phyloP scores from a whole-genome alignment of 1,140 invertebrate species.

The Gryon sp. region DNA sequence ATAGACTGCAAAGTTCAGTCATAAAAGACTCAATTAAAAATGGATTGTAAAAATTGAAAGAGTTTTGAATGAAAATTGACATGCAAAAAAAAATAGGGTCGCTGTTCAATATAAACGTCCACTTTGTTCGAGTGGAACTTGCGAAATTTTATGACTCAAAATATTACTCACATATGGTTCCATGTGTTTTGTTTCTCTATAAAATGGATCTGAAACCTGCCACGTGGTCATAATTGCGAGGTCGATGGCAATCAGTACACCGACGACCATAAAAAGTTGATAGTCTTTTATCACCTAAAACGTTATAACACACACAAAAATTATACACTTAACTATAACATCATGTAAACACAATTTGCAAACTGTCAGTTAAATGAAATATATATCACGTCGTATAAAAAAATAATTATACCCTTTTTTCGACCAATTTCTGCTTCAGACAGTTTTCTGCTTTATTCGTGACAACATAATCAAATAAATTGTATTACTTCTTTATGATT shows the following conservation, averaged over 20 bases:
- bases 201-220: slow-evolving; percentile 98
- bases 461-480: too few relatives aligned
- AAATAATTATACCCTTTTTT: too few relatives aligned
- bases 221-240: slow-evolving; percentile 97
- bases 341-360: not conserved
- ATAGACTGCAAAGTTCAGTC: too few relatives aligned
- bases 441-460: too few relatives aligned
- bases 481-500: too few relatives aligned
- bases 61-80: slow-evolving; percentile 18
- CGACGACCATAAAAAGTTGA: slow-evolving; percentile 98
- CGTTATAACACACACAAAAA: slow-evolving; percentile 4
- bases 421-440: too few relatives aligned
- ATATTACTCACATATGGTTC: slow-evolving; percentile 89
- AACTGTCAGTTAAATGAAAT: not conserved
- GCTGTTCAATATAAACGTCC: slow-evolving; percentile 6
- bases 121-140: slow-evolving; percentile 6
- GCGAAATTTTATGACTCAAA: slow-evolving; percentile 4
- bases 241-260: slow-evolving; percentile 93
- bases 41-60: too few relatives aligned
- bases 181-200: slow-evolving; percentile 92
- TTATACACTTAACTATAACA: not conserved
- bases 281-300: slow-evolving; percentile 97
- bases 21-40: too few relatives aligned
- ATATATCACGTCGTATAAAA: too few relatives aligned
- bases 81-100: too few relatives aligned